Evolutionary conservation across 2,113 vertebrate genomes (phyloP).

Genomic region (Arizona elegans): DNA sequence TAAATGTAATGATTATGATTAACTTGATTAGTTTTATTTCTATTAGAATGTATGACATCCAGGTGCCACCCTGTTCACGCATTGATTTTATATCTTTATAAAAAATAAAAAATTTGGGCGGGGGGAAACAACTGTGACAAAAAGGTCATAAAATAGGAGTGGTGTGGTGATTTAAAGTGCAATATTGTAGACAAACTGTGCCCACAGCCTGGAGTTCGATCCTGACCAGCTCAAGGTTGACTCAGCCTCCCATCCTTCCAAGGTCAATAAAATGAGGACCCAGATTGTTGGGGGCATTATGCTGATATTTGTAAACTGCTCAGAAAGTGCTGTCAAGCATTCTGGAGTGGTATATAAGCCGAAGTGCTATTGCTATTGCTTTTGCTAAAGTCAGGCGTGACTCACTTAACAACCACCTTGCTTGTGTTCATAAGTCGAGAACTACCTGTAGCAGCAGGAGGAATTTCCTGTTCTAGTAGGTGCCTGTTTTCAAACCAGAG

Average conservation of each 20-base stretch:
- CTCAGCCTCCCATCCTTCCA: neutral
- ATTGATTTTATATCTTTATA: too few relatives aligned
- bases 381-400: neutral
- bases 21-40: too few relatives aligned
- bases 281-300: neutral
- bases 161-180: neutral
- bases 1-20: too few relatives aligned
- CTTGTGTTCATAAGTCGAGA: neutral
- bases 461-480: neutral
- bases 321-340: neutral
- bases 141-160: neutral
- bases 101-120: too few relatives aligned
- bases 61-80: too few relatives aligned
- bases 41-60: too few relatives aligned
- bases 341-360: neutral
- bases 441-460: neutral
- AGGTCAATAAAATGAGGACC: neutral
- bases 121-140: neutral
- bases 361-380: neutral
- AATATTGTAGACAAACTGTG: neutral
- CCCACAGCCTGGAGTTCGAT: neutral
- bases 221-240: neutral
- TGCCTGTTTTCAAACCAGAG: neutral
- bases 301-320: neutral
- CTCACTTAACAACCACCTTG: neutral